Evolutionary conservation across 2,888 invertebrate genomes (phyloP), one percentile per base, ranked within the genome.

Genomic region (Rhagophthalmus giganteus): DNA sequence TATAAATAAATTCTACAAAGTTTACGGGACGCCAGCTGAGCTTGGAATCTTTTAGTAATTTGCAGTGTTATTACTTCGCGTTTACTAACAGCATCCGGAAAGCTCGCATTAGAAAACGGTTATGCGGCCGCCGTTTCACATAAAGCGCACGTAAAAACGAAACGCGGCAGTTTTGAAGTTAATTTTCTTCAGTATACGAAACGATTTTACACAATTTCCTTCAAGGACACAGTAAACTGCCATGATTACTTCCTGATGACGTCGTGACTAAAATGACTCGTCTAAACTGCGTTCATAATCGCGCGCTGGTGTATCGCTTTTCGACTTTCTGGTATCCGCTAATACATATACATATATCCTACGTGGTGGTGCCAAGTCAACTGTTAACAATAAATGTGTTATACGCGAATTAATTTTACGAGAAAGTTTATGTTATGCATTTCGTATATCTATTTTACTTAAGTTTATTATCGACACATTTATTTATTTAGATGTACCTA

Each of bases 161-260:
- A 33, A 34, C 37, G 37, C 25, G 8, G 26, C 44, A 37, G 26
- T 42, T 49, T 32, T 37, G 26, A 26, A 39, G 42, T 48, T 48
- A 48, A 48, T 48, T 48, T 48, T 48, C 48, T 35, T 39, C 35
- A 24, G 26, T 31, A 14, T 31, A 13, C 41, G 15, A 20, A 52
- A 42, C 52, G 41, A 47, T 52, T 52, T 52, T 37, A 38, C 37
- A 47, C 40, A 42, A 52, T 52, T 52, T 52, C 52, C 52, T 47
- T 28, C 52, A 41, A 42, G 52, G 52, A 42, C 46, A 52, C 41
- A 52, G 47, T 41, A 47, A 52, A 52, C 47, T 46, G 33, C 42
- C 15, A 14, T 47, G 52, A 52, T 52, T 52, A 34, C 52, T 52
- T 52, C 52, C 46, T 52, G 46, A 52, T 52, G 52, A 52, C 46